Conservation (phyloP, 2,888 invertebrate species). For the Plemyria rubiginata region DNA sequence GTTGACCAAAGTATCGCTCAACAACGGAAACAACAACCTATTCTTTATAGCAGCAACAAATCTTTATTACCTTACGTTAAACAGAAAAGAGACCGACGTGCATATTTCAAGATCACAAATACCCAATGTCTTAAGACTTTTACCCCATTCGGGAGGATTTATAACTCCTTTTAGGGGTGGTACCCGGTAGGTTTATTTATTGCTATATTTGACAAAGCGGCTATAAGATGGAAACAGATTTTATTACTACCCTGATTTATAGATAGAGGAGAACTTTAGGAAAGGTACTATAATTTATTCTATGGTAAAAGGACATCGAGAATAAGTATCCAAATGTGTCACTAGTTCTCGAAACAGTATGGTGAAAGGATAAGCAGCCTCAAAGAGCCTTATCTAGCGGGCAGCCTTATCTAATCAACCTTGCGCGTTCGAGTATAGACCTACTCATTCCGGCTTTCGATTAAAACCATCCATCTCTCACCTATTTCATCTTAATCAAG, state of each 20-base stretch:
- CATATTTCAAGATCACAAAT: constrained; percentile 37
- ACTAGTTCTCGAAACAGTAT: too few species aligned
- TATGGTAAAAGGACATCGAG: too few species aligned
- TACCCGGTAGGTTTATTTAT: constrained; percentile 65
- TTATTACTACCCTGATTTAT: constrained; percentile 56
- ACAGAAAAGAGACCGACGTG: constrained; percentile 28
- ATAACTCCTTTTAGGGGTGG: constrained; percentile 63
- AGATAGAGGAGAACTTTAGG: constrained; percentile 34
- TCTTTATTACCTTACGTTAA: constrained; percentile 15
- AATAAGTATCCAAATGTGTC: too few species aligned
- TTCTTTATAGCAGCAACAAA: constrained; percentile 1
- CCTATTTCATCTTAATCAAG: background rate
- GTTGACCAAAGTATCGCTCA: background rate
- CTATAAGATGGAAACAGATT: constrained; percentile 59
- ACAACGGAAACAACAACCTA: background rate
- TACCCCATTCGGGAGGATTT: constrained; percentile 56
- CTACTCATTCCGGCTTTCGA: too few species aligned
- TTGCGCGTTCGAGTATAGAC: too few species aligned
- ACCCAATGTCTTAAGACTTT: constrained; percentile 43
- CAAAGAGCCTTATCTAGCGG: too few species aligned
- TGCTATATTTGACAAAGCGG: constrained; percentile 72
- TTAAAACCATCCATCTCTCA: background rate
- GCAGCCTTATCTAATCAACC: too few species aligned
- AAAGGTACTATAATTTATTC: background rate
- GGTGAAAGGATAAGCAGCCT: too few species aligned